Evolutionary conservation across 2,888 invertebrate genomes (phyloP), one percentile per base, ranked within the genome.

Genomic region (Melanotus villosus): DNA sequence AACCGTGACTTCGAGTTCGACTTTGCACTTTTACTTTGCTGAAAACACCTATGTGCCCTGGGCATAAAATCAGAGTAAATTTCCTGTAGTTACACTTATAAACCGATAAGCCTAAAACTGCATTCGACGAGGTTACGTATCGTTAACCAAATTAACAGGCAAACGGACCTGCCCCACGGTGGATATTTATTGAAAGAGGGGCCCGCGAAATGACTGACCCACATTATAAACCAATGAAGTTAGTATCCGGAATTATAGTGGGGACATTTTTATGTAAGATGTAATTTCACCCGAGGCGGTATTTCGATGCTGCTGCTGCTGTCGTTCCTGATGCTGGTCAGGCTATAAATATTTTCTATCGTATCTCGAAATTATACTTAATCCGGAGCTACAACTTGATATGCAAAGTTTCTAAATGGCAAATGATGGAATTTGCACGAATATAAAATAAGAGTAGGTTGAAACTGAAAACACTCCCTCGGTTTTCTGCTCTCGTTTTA

Each of bases 211-310:
- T 21, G 45, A 56, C 14, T 56, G 56, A 64, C 64, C 64, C 56
- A 64, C 56, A 64, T 64, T 56, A 7, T 45, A 14, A 32, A 36
- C 64, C 64, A 64, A 64, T 64, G 43, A 32, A 16, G 34, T 43
- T 34, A 43, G 14, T 16, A 41, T 38, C 38, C 43, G 41, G 26
- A 45, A 32, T 12, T 7, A n/a, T 45, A 56, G 64, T 64, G 45
- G 64, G 63, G 23, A 34, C 23, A 45, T 50, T 36, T 36, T 62
- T 62, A 23, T 52, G 47, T 23, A 47, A 47, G 47, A n/a, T 18
- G 19, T 23, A 47, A 23, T 47, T 43, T 47, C 5, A 47, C 47
- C 26, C 14, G 2, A 23, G 47, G 47, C 47, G 12, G 12, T 12
- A 43, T 43, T 43, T 43, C 43, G 19, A 43, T 18, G 19, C 43